phyloP scores from a whole-genome alignment of 2,797 vertebrate genomes.

The Phalloptychus januarius region DNA sequence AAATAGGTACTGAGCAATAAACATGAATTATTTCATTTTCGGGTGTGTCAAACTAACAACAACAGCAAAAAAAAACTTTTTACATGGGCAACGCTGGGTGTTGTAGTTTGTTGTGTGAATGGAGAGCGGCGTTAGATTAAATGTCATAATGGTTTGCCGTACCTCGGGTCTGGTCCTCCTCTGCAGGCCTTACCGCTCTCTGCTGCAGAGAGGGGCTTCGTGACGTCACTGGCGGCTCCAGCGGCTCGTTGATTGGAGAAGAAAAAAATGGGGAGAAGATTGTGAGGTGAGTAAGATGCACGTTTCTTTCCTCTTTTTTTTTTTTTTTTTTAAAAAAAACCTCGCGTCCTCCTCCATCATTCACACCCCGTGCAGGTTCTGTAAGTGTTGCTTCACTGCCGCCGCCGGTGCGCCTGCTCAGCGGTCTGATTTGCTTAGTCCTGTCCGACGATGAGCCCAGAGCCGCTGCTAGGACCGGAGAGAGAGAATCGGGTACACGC shows the following conservation, averaged over 20 bases:
- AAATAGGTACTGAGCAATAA: background rate
- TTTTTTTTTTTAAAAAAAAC: background rate
- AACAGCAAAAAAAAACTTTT: background rate
- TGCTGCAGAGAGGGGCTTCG: constrained; percentile 83
- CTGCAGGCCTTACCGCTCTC: constrained; percentile 75
- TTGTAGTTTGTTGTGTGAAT: background rate
- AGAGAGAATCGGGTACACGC: constrained; percentile 31
- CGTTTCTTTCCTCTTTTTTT: constrained; percentile 45
- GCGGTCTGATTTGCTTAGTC: constrained; percentile 50
- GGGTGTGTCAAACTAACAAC: background rate
- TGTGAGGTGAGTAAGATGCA: constrained; percentile 79
- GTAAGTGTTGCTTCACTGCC: constrained; percentile 32
- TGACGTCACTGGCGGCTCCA: constrained; percentile 84
- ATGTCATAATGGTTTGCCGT: background rate
- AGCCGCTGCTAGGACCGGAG: constrained; percentile 33
- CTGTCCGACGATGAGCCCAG: constrained; percentile 43
- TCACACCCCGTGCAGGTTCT: constrained; percentile 20
- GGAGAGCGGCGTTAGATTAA: background rate
- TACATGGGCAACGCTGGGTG: background rate
- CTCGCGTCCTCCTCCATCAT: constrained; percentile 3
- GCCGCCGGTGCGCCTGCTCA: constrained; percentile 38
- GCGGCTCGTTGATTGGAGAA: constrained; percentile 77
- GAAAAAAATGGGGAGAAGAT: constrained; percentile 76
- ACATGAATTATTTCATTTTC: background rate
- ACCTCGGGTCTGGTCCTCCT: constrained; percentile 54